Percentiles rank a stretch among this genome's conserved stretches.
Conservation (phyloP, 2,888 invertebrate genomes). For the Acleris laterana region DNA sequence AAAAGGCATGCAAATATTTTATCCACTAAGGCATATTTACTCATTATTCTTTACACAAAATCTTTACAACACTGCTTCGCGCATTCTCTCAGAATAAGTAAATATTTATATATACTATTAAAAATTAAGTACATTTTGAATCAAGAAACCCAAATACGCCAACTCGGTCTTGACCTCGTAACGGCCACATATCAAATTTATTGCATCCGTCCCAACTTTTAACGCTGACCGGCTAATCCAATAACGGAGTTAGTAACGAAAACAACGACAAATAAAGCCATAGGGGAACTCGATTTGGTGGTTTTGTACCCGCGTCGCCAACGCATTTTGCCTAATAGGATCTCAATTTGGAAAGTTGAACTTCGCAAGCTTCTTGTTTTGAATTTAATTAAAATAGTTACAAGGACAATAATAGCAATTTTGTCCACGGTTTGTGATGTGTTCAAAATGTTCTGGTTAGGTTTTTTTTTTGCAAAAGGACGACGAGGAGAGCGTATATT, state of each 20-base stretch:
- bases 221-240: slow-evolving; percentile 22
- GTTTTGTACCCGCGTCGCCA: slow-evolving; percentile 4
- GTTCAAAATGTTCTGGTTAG: no score
- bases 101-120: slow-evolving; percentile 1
- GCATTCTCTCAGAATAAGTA: not conserved
- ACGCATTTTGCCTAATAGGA: not conserved
- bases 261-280: slow-evolving; percentile 21
- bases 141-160: slow-evolving; percentile 4
- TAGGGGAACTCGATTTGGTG: slow-evolving; percentile 14
- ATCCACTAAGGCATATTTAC: no score
- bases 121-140: slow-evolving; percentile 1
- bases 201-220: slow-evolving; percentile 34
- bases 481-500: no score
- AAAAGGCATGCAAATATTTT: no score
- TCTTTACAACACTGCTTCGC: no score
- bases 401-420: no score
- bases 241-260: slow-evolving; percentile 28
- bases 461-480: no score
- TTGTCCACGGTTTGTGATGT: no score
- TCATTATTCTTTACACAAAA: no score
- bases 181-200: slow-evolving; percentile 25
- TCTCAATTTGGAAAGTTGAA: no score
- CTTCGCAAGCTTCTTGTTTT: no score
- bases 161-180: slow-evolving; percentile 9
- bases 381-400: no score